These are phyloP conservation scores for Cheilinus undulatus DNA, from an alignment of 2,113 vertebrate genomes.

Conservation along the genomic window DNA sequence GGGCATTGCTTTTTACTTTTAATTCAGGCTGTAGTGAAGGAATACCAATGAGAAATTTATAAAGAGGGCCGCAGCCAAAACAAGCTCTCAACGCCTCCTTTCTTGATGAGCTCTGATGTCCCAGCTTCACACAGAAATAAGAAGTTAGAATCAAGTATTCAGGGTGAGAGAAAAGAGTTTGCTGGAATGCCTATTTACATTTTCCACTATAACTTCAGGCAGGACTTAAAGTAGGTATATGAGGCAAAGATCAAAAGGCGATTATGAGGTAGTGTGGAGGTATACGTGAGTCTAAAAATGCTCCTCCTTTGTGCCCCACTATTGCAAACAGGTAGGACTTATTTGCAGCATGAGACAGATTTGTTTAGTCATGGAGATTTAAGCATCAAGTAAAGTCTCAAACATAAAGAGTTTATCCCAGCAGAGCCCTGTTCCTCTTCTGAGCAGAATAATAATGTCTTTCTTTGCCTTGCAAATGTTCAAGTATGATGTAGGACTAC, in stretches of 20 bases:
- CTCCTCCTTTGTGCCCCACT: conserved; percentile 27
- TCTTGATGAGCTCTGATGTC: conserved; percentile 50
- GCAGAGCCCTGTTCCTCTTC: background rate
- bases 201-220: conserved; percentile 34
- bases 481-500: background rate
- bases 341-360: background rate
- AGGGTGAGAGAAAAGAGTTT: conserved; percentile 19
- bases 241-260: conserved; percentile 50
- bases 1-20: conserved; percentile 33
- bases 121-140: conserved; percentile 46
- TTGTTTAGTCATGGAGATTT: conserved; percentile 13
- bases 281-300: conserved; percentile 19
- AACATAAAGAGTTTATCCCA: background rate
- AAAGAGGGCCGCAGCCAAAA: conserved; percentile 52
- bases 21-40: conserved; percentile 36
- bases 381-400: background rate
- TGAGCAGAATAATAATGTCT: background rate
- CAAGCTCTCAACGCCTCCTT: conserved; percentile 47
- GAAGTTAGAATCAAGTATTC: conserved; percentile 47
- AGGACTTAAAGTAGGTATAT: conserved; percentile 50
- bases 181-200: conserved; percentile 34
- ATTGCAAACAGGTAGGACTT: conserved; percentile 27
- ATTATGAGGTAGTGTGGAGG: conserved; percentile 46
- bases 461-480: background rate
- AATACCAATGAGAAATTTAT: conserved; percentile 64